phyloP scores from a whole-genome alignment of 53 echinoderm and acorn worm species.

The Apostichopus leukothele region DNA sequence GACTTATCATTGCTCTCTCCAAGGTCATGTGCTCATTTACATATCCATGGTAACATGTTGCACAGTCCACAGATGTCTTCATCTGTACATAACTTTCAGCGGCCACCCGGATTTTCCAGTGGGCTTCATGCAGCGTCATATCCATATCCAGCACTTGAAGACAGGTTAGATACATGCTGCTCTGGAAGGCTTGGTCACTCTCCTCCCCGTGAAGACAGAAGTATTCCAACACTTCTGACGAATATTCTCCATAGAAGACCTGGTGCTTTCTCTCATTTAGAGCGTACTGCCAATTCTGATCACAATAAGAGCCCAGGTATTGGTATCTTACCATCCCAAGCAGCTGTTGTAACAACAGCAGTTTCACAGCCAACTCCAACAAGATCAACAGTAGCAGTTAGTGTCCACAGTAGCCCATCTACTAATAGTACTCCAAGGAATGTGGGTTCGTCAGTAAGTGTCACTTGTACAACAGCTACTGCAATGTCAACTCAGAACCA shows the following conservation, averaged over 20 bases:
- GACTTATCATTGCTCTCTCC: constrained; percentile 89
- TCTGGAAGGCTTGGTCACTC: constrained; percentile 67
- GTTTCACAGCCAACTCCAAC: constrained; percentile 15
- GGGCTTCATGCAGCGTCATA: constrained; percentile 59
- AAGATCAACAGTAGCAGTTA: background rate
- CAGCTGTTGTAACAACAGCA: constrained; percentile 8
- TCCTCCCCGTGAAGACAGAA: constrained; percentile 62
- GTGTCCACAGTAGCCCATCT: background rate
- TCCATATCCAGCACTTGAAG: constrained; percentile 64
- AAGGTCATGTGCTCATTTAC: constrained; percentile 77
- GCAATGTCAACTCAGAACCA: background rate
- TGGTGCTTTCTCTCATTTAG: constrained; percentile 46
- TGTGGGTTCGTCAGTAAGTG: background rate
- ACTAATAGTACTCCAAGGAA: background rate
- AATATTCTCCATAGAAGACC: constrained; percentile 57
- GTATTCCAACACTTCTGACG: constrained; percentile 57
- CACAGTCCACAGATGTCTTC: constrained; percentile 85
- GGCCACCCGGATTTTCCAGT: constrained; percentile 56
- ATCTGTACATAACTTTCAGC: constrained; percentile 68
- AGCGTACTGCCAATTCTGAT: constrained; percentile 23
- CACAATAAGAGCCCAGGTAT: background rate
- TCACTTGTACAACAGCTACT: background rate
- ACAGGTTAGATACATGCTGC: constrained; percentile 79
- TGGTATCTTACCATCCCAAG: background rate
- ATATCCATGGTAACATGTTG: constrained; percentile 84